Evolutionary conservation across 2,113 vertebrate species (phyloP), one percentile per base, ranked within the genome.

Genomic region (Platanista minor): DNA sequence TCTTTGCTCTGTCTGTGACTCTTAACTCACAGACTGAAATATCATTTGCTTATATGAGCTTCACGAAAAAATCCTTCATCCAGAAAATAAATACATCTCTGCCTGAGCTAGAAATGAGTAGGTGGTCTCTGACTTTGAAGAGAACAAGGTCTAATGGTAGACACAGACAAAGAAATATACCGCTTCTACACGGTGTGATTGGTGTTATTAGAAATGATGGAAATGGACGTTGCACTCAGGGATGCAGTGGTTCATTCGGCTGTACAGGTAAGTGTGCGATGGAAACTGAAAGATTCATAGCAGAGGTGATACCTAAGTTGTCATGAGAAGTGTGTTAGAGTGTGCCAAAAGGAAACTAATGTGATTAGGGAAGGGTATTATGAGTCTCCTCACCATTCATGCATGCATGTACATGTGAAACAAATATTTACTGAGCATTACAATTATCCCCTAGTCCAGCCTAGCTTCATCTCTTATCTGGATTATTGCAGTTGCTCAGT

Each of bases 191-290:
- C 2, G 43, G 2, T 5, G 8, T 52, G 66, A 27, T 49, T 36
- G 5, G 1, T 39, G 52, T 18, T 52, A 0, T 20, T 21, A 21
- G 27, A 71, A 27, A n/a, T 59, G 1, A 4, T 0, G 1, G 92
- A 39, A 23, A 1, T 25, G 29, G 54, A 67, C n/a, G 33, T 31
- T 15, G 20, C 10, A 4, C 1, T 14, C 21, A 39, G 20, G 33
- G 11, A 33, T 11, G 17, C 41, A 23, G 41, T 2, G 27, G 43
- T 36, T 21, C 29, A 2, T 9, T 46, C 41, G 33, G 62, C 5
- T 2, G 3, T 1, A 0, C 0, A 11, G 21, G 25, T 36, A 6
- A 27, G 0, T 52, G 3, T 71, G 59, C 18, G 13, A 14, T 3
- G 15, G 17, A 17, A 4, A 6, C 21, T 21, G 23, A 20, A 46